These are phyloP conservation scores for Diplodus puntazzo DNA, from an alignment of 2,797 vertebrate genomes.

Conservation along the genomic window DNA sequence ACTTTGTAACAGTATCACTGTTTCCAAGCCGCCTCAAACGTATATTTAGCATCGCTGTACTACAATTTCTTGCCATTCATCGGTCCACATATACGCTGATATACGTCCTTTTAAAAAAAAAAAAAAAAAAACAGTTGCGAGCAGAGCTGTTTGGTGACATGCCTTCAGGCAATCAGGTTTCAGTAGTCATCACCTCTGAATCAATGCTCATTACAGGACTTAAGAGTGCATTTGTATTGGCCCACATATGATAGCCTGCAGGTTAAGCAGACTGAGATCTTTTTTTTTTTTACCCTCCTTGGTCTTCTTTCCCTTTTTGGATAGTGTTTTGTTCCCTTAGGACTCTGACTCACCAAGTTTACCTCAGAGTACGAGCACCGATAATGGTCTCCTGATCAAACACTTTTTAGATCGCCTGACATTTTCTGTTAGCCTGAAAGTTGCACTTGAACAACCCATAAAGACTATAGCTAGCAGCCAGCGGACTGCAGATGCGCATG, in stretches of 20 bases:
- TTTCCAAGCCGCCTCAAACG: neutral
- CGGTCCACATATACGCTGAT: neutral
- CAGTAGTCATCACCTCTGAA: slow-evolving; percentile 15
- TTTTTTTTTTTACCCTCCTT: neutral
- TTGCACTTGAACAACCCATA: slow-evolving; percentile 2
- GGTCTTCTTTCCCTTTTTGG: neutral
- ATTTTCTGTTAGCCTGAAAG: slow-evolving; percentile 15
- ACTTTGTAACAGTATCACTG: neutral
- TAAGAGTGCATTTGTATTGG: slow-evolving; percentile 7
- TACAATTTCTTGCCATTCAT: neutral
- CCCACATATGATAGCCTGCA: slow-evolving; percentile 4
- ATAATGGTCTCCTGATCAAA: slow-evolving; percentile 32
- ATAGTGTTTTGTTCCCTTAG: slow-evolving; percentile 5
- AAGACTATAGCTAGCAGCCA: neutral
- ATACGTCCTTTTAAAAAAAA: neutral
- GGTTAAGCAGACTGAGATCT: neutral
- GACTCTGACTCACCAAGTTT: slow-evolving; percentile 1
- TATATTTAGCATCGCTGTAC: neutral
- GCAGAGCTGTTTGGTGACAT: slow-evolving; percentile 4
- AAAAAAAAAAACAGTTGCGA: neutral
- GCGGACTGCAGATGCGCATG: neutral
- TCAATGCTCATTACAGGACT: slow-evolving; percentile 5
- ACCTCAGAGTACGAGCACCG: neutral
- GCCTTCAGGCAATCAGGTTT: slow-evolving; percentile 12
- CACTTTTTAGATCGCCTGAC: neutral